Conservation (phyloP, 2,113 vertebrate genomes). For the Microtus oregoni region DNA sequence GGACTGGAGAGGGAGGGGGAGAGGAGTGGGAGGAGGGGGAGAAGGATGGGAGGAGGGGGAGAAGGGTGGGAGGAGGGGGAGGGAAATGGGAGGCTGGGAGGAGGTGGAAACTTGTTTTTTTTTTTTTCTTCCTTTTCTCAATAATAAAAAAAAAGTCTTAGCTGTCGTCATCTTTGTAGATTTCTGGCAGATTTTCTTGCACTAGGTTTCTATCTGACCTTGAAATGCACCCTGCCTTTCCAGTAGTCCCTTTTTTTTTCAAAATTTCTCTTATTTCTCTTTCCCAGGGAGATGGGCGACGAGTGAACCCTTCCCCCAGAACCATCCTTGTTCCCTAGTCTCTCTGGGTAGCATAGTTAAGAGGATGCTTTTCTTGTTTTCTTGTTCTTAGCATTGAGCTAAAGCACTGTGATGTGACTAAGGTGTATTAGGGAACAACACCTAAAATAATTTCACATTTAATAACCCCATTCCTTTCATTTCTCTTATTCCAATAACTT, state of each 20-base stretch:
- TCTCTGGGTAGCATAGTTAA: neutral
- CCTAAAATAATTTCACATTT: slow-evolving; percentile 36
- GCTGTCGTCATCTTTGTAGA: neutral
- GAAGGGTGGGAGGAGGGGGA: too few relatives aligned
- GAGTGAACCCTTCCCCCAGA: too few relatives aligned
- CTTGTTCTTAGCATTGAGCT: neutral
- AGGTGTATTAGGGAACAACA: neutral
- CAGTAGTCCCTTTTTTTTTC: neutral
- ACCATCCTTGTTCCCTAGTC: neutral
- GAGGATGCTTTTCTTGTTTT: neutral
- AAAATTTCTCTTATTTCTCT: neutral
- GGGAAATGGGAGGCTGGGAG: too few relatives aligned
- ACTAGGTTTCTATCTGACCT: neutral
- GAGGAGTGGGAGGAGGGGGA: too few relatives aligned
- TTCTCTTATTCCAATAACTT: slow-evolving; percentile 24
- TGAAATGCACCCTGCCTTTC: neutral
- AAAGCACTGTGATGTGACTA: neutral
- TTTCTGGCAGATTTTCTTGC: neutral
- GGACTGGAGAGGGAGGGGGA: too few relatives aligned
- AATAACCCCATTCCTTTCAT: neutral
- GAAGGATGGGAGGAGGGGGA: too few relatives aligned
- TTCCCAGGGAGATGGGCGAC: neutral
- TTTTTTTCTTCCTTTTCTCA: too few relatives aligned
- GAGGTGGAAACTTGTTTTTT: too few relatives aligned
- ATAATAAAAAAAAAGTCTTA: too few relatives aligned